Evolutionary conservation across 2,888 invertebrate genomes (phyloP), one percentile per base, ranked within the genome.

Genomic region (Sphaerophoria taeniata): DNA sequence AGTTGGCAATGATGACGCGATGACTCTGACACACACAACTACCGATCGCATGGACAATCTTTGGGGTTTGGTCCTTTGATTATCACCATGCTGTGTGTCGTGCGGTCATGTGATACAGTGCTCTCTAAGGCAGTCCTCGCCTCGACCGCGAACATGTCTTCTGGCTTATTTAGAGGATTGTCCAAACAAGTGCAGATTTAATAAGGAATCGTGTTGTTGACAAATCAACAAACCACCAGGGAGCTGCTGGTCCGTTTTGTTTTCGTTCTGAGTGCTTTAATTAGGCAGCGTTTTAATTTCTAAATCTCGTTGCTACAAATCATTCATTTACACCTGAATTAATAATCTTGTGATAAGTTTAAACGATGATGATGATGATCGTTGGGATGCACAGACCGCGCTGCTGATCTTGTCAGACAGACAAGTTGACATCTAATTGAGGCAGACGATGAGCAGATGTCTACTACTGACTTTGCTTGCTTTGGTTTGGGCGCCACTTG

Each of bases 201-300:
- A 33, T 53, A 55, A 47, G 6, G 43, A 55, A 11, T 31, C n/a
- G 53, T 63, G 45, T 78, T 71, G 85, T 81, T 81, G 80, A 76
- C 85, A 73, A 81, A 85, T 81, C 81, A 76, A 58, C 76, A 72
- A 36, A 53, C 39, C 36, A 49, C 12, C 33, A 67, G n/a, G 24
- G n/a, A 36, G 24, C 39, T 56, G 76, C 76, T n/a, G n/a, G n/a
- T n/a, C n/a, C n/a, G 14, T 12, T 55, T 55, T 1, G 4, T 55
- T n/a, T 14, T 47, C 5, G 5, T 47, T 34, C 34, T 9, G 9
- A 16, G 4, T 39, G 58, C 24, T 60, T 81, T 85, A 85, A 85
- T 85, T 85, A 85, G 70, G 76, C 56, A 81, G 81, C 76, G 63
- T 81, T 81, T 53, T 76, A 76, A 85, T 85, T 69, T 76, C 61